These are phyloP conservation scores for Chamaea fasciata DNA, from an alignment of 2,113 vertebrate genomes.

Conservation along the genomic window DNA sequence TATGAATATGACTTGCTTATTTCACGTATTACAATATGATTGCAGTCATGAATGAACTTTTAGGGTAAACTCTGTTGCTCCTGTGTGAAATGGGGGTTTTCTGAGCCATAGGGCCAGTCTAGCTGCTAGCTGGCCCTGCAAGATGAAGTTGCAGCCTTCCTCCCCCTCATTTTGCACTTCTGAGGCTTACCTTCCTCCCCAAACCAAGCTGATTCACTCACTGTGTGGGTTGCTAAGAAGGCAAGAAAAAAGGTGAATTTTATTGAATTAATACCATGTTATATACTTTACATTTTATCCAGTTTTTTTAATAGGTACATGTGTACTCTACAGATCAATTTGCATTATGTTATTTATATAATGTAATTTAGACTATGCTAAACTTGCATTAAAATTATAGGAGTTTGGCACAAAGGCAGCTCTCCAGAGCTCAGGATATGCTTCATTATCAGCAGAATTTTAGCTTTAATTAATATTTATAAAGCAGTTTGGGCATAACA, in stretches of 20 bases:
- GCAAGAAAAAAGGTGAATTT: not conserved
- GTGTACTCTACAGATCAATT: not conserved
- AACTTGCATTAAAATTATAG: not conserved
- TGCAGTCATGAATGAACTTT: not conserved
- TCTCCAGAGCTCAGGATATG: not conserved
- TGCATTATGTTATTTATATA: not conserved
- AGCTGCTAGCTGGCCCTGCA: not conserved
- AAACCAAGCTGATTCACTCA: not conserved
- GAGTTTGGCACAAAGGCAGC: not conserved
- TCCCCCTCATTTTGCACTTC: not conserved
- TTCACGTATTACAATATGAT: not conserved
- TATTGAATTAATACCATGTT: not conserved
- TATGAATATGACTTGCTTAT: not conserved
- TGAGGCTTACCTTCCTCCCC: not conserved
- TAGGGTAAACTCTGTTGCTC: not conserved
- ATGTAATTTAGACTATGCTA: not conserved
- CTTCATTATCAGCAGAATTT: not conserved
- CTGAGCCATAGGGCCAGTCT: not conserved
- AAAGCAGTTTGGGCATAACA: not conserved
- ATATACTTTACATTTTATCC: not conserved
- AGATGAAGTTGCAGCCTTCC: not conserved
- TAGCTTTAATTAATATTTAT: conserved; percentile 9
- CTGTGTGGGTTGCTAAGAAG: not conserved
- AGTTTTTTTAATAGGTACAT: not conserved
- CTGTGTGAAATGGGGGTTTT: not conserved